A percentile compares a stretch with the other conserved stretches of the same genome.
Conservation (phyloP, 1,140 invertebrate species). For the Paraescarpia echinospica region DNA sequence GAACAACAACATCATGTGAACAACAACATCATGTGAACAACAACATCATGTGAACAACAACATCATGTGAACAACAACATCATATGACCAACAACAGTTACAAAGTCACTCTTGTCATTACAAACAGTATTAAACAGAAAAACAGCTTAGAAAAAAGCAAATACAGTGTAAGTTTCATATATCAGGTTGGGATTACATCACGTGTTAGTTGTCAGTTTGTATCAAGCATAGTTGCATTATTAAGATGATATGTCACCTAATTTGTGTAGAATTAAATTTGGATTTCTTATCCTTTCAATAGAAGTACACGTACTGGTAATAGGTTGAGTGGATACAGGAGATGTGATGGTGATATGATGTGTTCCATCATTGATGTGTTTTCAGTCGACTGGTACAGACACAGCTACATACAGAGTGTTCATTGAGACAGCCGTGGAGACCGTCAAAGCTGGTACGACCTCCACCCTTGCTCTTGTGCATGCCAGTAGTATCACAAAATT, state of each 20-base stretch:
- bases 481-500: background rate
- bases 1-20: no score
- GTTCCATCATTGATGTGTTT: background rate
- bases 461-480: background rate
- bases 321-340: background rate
- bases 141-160: no score
- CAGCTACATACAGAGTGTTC: background rate
- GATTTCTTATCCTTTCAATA: background rate
- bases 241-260: background rate
- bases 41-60: no score
- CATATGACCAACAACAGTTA: no score
- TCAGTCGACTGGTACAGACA: background rate
- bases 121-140: no score
- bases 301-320: no score
- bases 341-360: background rate
- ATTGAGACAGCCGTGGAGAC: background rate
- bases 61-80: no score
- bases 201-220: no score
- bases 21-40: no score
- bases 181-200: no score
- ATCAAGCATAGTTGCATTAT: background rate
- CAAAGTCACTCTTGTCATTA: no score
- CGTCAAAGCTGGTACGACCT: background rate
- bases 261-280: background rate
- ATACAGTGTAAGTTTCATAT: no score